Conservation (phyloP, 64 coral and sea anemone genomes). For the Exaiptasia diaphana region DNA sequence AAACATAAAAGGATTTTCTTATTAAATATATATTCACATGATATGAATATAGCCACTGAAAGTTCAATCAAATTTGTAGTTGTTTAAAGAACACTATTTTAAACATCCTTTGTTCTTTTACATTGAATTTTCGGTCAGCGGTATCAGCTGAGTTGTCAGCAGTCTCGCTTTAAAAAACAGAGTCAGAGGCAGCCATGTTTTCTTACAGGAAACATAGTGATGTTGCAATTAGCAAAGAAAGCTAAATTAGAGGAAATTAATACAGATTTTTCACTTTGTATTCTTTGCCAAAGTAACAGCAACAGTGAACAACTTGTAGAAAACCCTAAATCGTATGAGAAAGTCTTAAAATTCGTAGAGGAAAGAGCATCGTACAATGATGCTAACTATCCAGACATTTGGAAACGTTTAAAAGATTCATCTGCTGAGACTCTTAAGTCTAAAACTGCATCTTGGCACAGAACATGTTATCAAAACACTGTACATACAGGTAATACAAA, state of each 20-base stretch:
- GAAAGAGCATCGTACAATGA: slow-evolving; percentile 1
- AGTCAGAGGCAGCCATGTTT: neutral
- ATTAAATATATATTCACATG: too few relatives aligned
- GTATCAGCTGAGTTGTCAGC: too few relatives aligned
- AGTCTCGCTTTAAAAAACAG: neutral
- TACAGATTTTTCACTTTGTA: slow-evolving; percentile 37
- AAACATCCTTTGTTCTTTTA: too few relatives aligned
- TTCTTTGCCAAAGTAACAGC: slow-evolving; percentile 46
- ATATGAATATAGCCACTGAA: too few relatives aligned
- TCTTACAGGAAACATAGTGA: neutral
- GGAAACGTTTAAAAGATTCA: slow-evolving; percentile 4
- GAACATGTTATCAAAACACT: slow-evolving; percentile 43
- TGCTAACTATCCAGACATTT: slow-evolving; percentile 8
- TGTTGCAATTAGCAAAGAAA: neutral
- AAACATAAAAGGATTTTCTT: too few relatives aligned
- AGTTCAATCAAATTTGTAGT: too few relatives aligned
- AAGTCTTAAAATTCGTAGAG: neutral
- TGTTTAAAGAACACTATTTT: too few relatives aligned
- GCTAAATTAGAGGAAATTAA: neutral
- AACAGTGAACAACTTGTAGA: slow-evolving; percentile 18
- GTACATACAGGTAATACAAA: slow-evolving; percentile 1
- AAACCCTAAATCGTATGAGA: slow-evolving; percentile 13
- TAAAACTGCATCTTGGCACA: slow-evolving; percentile 30
- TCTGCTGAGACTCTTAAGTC: neutral
- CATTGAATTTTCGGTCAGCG: too few relatives aligned